These are phyloP conservation scores for Pinna nobilis DNA, from an alignment of 1,140 invertebrate genomes.

Conservation along the genomic window DNA sequence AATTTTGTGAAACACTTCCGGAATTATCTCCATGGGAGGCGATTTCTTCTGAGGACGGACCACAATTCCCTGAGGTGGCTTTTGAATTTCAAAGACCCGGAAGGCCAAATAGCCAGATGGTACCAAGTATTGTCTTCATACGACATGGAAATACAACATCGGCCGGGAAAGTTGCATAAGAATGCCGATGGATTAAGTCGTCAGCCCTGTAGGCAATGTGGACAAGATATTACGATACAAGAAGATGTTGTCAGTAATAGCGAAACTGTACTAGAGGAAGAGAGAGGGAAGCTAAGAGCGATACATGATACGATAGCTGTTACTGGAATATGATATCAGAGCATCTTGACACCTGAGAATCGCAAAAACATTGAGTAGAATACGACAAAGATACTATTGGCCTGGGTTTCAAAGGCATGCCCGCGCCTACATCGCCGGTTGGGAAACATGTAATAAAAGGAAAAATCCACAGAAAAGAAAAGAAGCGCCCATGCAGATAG, in stretches of 20 bases:
- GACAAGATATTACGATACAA: neutral
- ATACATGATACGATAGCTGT: no score
- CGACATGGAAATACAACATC: neutral
- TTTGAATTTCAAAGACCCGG: neutral
- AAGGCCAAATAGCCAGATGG: slow-evolving; percentile 1
- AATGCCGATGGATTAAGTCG: neutral
- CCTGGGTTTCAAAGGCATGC: no score
- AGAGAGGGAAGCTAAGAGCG: neutral
- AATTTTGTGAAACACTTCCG: neutral
- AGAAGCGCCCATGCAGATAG: slow-evolving; percentile 23
- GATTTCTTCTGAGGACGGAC: neutral
- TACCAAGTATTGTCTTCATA: neutral
- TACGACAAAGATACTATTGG: slow-evolving; percentile 36
- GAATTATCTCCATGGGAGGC: neutral
- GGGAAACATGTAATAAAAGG: slow-evolving; percentile 27
- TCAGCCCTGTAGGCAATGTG: neutral
- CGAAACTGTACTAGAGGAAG: neutral
- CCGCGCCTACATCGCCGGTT: slow-evolving; percentile 11
- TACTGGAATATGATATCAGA: neutral
- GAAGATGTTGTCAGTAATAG: neutral
- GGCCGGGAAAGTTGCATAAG: neutral
- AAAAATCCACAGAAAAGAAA: slow-evolving; percentile 30
- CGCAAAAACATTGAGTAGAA: neutral
- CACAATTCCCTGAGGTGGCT: neutral
- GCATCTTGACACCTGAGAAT: neutral